Evolutionary conservation across 2,888 invertebrate species (phyloP), one percentile per base, ranked within the genome.

Genomic region (Ochropleura leucogaster): DNA sequence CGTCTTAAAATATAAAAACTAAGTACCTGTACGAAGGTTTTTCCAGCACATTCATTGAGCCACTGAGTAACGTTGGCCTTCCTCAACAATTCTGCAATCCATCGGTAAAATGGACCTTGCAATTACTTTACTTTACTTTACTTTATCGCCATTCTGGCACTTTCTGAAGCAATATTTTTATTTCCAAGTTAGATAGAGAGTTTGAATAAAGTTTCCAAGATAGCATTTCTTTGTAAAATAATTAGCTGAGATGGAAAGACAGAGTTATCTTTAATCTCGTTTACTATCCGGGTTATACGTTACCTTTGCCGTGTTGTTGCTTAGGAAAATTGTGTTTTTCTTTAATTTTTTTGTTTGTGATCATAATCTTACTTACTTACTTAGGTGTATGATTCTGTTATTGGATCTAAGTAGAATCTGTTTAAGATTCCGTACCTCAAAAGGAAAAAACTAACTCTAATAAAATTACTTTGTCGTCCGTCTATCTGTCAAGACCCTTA

Each of bases 1-100:
- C 44, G 12, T 69, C 40, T 69, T 57, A 47, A 20, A 69, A 40
- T 12, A 57, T 69, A n/a, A n/a, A n/a, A n/a, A n/a, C 44, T 46
- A 18, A 55, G 55, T 42, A 68, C 30, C 30, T 30, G 18, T 20
- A 51, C 63, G 12, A 6, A 71, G 72, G 42, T 74, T 67, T 63
- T 55, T 7, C 40, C 42, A 16, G 46, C 53, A 74, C 67, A 83
- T 86, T 83, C 75, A 81, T 77, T 91, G 90, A 90, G 88, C 89
- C 80, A 85, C 72, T 72, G 51, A 79, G 77, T 79, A 83, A 69
- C 60, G 44, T 65, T 77, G 59, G 55, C 74, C 75, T 51, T 49
- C n/a, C 79, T 78, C 85, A 80, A 83, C 78, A 71, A 72, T 57
- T 76, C 80, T 72, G 46, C 40, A 68, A 72, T 72, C 67, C 57